Percentiles rank a stretch among this genome's conserved stretches.
Conservation (phyloP, 2,888 invertebrate genomes). For the Anarsia innoxiella region DNA sequence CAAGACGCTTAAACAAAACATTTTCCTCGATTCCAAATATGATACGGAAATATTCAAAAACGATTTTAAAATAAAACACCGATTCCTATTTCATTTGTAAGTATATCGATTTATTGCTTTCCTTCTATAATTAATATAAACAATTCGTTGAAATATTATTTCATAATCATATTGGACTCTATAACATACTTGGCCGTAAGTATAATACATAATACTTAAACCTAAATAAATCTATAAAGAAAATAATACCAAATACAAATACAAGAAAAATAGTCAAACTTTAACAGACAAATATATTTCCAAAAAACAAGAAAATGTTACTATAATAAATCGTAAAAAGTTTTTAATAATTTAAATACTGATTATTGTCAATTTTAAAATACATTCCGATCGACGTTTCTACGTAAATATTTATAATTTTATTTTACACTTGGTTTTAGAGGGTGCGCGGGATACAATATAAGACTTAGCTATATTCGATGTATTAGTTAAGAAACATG, state of each 20-base stretch:
- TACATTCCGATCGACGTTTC: constrained; percentile 39
- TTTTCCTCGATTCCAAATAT: too few relatives aligned
- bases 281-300: constrained; percentile 64
- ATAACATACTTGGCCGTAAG: constrained; percentile 41
- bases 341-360: constrained; percentile 67
- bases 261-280: constrained; percentile 54
- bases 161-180: constrained; percentile 30
- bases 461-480: too few relatives aligned
- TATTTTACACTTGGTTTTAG: constrained; percentile 29
- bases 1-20: too few relatives aligned
- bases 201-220: constrained; percentile 41
- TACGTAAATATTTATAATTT: constrained; percentile 27
- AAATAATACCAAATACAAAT: constrained; percentile 65
- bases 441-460: too few relatives aligned
- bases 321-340: constrained; percentile 26
- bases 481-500: too few relatives aligned
- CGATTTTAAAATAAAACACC: constrained; percentile 35
- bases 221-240: constrained; percentile 44
- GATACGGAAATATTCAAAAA: too few relatives aligned
- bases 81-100: constrained; percentile 29
- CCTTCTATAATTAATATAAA: constrained; percentile 62
- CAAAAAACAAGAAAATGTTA: constrained; percentile 58
- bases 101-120: constrained; percentile 65
- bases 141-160: constrained; percentile 64
- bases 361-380: constrained; percentile 70